phyloP scores from a whole-genome alignment of 2,888 invertebrate genomes.

The Drosophila nr. perissopoda region DNA sequence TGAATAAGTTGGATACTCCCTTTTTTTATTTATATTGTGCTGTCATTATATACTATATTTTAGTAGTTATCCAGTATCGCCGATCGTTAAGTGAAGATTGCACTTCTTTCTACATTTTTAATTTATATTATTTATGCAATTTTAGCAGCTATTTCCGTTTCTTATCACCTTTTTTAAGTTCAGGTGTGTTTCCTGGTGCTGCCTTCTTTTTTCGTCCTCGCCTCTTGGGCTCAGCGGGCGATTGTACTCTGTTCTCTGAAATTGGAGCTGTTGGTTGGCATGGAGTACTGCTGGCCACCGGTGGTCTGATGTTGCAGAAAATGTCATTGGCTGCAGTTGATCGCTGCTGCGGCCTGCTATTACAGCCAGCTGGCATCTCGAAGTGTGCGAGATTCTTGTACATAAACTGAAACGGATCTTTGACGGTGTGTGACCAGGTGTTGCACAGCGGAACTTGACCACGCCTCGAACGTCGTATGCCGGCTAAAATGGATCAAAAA shows the following conservation, averaged over 20 bases:
- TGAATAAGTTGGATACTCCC: conserved; percentile 30
- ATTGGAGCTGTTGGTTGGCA: background rate
- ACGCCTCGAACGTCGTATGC: conserved; percentile 74
- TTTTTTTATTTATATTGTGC: conserved; percentile 62
- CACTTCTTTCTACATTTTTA: background rate
- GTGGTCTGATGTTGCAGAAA: conserved; percentile 6
- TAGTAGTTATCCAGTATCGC: conserved; percentile 21
- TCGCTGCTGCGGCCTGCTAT: conserved; percentile 11
- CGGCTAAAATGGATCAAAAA: conserved; percentile 19
- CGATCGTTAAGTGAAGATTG: conserved; percentile 51
- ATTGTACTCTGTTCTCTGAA: background rate
- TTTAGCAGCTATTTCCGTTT: background rate
- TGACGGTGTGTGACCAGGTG: conserved; percentile 45
- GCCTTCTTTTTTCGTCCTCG: background rate
- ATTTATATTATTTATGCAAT: background rate
- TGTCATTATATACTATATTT: conserved; percentile 50
- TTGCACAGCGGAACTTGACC: conserved; percentile 64
- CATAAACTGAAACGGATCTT: conserved; percentile 52
- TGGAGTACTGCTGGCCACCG: conserved; percentile 46
- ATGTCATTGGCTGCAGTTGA: background rate
- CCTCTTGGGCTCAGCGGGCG: background rate
- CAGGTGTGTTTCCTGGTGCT: background rate
- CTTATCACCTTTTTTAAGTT: background rate
- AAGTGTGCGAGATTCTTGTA: background rate
- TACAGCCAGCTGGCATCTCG: background rate